Conservation (phyloP, 1,140 invertebrate genomes). For the Drosophila neocordata region DNA sequence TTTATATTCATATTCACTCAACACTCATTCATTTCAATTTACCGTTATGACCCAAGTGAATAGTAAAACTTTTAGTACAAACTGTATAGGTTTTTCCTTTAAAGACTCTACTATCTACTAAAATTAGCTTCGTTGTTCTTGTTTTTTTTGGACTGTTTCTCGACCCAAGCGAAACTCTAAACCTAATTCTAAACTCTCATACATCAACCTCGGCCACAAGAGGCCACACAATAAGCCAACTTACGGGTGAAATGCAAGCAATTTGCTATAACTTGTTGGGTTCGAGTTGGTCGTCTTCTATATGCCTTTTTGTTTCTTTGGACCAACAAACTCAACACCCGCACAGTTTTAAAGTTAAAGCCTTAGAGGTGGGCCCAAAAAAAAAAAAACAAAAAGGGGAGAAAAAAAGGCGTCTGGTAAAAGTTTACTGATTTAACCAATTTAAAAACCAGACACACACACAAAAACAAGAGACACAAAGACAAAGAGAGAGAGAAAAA, state of each 20-base stretch:
- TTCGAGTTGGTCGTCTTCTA: slow-evolving; percentile 17
- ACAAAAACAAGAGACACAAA: slow-evolving; percentile 25
- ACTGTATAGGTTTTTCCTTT: background rate
- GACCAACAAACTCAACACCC: slow-evolving; percentile 14
- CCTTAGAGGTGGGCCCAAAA: background rate
- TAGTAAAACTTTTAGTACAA: background rate
- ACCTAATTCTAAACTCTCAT: slow-evolving; percentile 9
- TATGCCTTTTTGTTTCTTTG: slow-evolving; percentile 24
- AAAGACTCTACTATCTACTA: slow-evolving; percentile 1
- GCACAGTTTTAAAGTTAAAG: slow-evolving; percentile 46
- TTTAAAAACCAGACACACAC: slow-evolving; percentile 47
- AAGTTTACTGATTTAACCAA: slow-evolving; percentile 75
- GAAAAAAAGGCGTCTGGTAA: slow-evolving; percentile 38
- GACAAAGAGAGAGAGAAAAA: slow-evolving; percentile 47
- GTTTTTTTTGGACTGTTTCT: background rate
- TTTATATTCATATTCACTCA: slow-evolving; percentile 4
- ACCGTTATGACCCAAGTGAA: background rate
- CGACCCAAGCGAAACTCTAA: background rate
- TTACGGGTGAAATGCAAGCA: slow-evolving; percentile 13
- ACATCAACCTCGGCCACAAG: slow-evolving; percentile 6
- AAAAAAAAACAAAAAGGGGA: slow-evolving; percentile 1
- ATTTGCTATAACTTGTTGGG: slow-evolving; percentile 30
- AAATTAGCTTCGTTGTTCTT: background rate
- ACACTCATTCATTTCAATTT: background rate
- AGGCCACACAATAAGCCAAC: slow-evolving; percentile 18